A percentile compares a stretch with the other conserved stretches of the same genome.
Evolutionary conservation across 1,140 invertebrate genomes (phyloP).

Genomic region (Trachymyrmex septentrionalis): DNA sequence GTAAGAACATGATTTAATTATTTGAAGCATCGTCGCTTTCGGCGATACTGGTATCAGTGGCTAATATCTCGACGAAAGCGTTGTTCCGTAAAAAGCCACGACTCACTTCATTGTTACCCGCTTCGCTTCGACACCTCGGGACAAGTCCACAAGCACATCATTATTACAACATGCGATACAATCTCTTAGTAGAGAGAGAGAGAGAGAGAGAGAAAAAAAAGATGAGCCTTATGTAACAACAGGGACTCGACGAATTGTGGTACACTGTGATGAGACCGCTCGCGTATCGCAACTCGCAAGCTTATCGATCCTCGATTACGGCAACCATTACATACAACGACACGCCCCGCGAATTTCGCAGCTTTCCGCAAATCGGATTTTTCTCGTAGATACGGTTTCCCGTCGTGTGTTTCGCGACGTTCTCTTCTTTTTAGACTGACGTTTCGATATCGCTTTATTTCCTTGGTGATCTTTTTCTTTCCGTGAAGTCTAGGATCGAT

Average conservation of each 20-base stretch:
- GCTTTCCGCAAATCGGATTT: slow-evolving; percentile 47
- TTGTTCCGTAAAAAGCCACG: slow-evolving; percentile 34
- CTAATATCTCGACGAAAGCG: slow-evolving; percentile 44
- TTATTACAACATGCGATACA: slow-evolving; percentile 5
- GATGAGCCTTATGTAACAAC: neutral
- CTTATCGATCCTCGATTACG: slow-evolving; percentile 39
- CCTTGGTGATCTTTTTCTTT: neutral
- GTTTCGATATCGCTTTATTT: neutral
- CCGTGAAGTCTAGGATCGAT: neutral
- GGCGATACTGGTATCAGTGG: slow-evolving; percentile 19
- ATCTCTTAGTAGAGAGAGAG: neutral
- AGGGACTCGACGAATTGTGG: neutral
- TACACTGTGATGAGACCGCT: neutral
- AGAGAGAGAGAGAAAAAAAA: neutral
- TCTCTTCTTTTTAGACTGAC: slow-evolving; percentile 1
- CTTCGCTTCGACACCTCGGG: slow-evolving; percentile 38
- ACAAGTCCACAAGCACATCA: neutral
- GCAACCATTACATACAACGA: neutral
- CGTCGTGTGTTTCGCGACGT: neutral
- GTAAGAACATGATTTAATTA: slow-evolving; percentile 79
- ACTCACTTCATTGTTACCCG: neutral
- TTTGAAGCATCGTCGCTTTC: slow-evolving; percentile 66
- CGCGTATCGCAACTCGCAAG: neutral
- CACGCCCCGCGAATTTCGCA: slow-evolving; percentile 14
- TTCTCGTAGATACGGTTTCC: slow-evolving; percentile 15